phyloP scores from a whole-genome alignment of 2,113 vertebrate genomes.

The Zosterops borbonicus region DNA sequence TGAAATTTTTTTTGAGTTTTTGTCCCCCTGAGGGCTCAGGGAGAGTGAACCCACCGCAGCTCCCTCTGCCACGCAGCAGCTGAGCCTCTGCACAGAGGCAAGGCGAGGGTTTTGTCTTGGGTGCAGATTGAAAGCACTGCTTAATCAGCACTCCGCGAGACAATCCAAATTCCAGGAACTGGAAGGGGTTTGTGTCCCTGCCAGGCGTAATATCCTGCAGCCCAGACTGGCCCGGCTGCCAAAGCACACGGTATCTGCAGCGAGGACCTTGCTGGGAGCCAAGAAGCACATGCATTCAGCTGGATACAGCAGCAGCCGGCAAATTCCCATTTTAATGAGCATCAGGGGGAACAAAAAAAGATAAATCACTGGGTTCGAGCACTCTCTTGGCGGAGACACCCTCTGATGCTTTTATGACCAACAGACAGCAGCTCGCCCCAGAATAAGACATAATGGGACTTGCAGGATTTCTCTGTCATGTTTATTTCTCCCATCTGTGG shows the following conservation, averaged over 20 bases:
- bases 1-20: neutral
- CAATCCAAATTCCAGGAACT: constrained; percentile 72
- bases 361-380: constrained; percentile 8
- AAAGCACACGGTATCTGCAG: constrained; percentile 74
- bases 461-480: neutral
- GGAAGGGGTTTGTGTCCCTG: constrained; percentile 59
- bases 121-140: constrained; percentile 59
- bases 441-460: neutral
- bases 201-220: constrained; percentile 71
- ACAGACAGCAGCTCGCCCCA: neutral
- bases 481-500: neutral
- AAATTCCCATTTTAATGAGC: constrained; percentile 26
- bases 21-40: neutral
- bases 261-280: constrained; percentile 50
- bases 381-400: neutral
- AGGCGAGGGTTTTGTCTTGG: constrained; percentile 40
- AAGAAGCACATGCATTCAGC: constrained; percentile 44
- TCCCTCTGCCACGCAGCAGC: neutral
- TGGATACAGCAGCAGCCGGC: constrained; percentile 1
- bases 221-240: constrained; percentile 73
- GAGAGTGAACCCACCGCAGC: neutral
- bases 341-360: neutral
- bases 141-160: constrained; percentile 64
- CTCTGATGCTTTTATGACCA: neutral
- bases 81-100: neutral